Evolutionary conservation across 2,888 invertebrate species (phyloP).

Genomic region (Drymonia ruficornis): DNA sequence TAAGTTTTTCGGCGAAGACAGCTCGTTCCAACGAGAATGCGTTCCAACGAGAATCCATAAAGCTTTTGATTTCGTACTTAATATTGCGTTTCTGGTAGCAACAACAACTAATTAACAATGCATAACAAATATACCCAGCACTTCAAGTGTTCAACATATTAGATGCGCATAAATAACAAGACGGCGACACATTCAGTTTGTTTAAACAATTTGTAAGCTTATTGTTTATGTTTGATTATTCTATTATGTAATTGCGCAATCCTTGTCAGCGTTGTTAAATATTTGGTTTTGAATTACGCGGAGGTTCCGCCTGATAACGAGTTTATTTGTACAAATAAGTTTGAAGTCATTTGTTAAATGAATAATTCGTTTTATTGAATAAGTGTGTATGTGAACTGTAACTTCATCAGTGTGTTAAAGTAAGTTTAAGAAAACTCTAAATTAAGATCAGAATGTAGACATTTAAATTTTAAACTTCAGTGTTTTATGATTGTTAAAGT

Average conservation of each 20-base stretch:
- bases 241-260: constrained; percentile 30
- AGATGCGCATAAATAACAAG: constrained; percentile 2
- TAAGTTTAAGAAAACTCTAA: no score
- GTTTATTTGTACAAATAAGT: constrained; percentile 5
- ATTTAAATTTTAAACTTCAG: no score
- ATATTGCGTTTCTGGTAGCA: no score
- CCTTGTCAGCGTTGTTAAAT: constrained; percentile 30
- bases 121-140: not conserved
- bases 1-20: no score
- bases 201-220: constrained; percentile 22
- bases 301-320: constrained; percentile 9
- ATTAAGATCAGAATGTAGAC: no score
- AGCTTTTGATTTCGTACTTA: no score
- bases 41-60: no score
- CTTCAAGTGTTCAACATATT: not conserved
- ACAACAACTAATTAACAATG: not conserved
- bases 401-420: no score
- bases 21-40: no score
- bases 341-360: constrained; percentile 7
- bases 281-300: constrained; percentile 26
- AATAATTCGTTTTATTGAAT: not conserved
- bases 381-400: not conserved
- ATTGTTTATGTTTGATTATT: constrained; percentile 35
- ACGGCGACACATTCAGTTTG: constrained; percentile 15
- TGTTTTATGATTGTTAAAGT: no score